A percentile compares a stretch with the other conserved stretches of the same genome.
Evolutionary conservation across 1,140 invertebrate species (phyloP).

Genomic region (Polypedilum vanderplanki): DNA sequence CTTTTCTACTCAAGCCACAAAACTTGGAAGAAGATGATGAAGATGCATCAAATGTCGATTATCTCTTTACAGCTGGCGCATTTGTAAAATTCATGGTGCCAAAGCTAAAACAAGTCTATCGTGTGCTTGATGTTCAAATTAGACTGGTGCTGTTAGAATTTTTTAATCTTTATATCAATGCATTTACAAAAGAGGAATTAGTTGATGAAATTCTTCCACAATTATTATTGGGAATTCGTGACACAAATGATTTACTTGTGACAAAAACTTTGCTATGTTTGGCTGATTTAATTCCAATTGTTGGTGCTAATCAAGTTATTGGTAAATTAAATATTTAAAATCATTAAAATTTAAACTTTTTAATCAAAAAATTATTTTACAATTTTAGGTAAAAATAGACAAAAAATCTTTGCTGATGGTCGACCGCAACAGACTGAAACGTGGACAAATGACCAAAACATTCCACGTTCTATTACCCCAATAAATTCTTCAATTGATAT

Average conservation of each 20-base stretch:
- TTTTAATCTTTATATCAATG: constrained; percentile 61
- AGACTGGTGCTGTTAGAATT: constrained; percentile 60
- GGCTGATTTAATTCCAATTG: constrained; percentile 71
- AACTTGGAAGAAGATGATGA: constrained; percentile 47
- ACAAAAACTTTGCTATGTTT: constrained; percentile 67
- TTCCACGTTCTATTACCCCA: constrained; percentile 41
- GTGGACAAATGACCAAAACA: constrained; percentile 33
- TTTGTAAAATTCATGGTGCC: constrained; percentile 65
- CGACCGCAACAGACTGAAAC: constrained; percentile 48
- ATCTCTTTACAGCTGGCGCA: constrained; percentile 55
- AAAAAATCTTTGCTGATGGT: constrained; percentile 73
- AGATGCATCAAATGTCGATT: constrained; percentile 41
- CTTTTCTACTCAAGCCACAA: constrained; percentile 64
- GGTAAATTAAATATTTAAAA: constrained; percentile 52
- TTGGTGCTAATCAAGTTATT: constrained; percentile 71
- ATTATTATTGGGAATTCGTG: constrained; percentile 74
- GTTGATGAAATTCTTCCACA: constrained; percentile 61
- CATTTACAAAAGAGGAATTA: constrained; percentile 63
- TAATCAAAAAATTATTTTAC: too few species aligned
- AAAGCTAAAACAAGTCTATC: constrained; percentile 66
- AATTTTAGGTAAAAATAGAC: constrained; percentile 47
- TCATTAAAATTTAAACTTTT: too few species aligned
- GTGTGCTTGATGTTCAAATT: constrained; percentile 67
- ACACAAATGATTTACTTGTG: constrained; percentile 71
- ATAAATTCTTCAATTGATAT: constrained; percentile 34